phyloP scores from a whole-genome alignment of 2,888 invertebrate species.

The Stictocephala bisonia region DNA sequence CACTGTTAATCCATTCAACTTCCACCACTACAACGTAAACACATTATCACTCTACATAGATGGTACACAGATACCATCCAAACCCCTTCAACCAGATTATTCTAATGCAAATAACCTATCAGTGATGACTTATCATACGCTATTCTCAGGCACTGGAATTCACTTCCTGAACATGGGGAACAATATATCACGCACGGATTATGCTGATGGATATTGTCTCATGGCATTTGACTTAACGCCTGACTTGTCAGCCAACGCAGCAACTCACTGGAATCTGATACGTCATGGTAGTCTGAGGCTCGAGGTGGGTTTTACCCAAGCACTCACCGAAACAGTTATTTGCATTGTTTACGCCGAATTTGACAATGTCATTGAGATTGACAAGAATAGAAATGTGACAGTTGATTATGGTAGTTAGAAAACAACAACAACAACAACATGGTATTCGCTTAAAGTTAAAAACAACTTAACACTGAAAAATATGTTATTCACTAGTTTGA shows the following conservation, averaged over 20 bases:
- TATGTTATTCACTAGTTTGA: not conserved
- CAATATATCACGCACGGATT: constrained; percentile 40
- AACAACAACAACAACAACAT: too few species aligned
- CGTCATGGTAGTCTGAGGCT: not conserved
- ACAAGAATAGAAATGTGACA: constrained; percentile 53
- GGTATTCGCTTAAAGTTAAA: too few species aligned
- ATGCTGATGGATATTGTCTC: constrained; percentile 54
- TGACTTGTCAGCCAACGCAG: constrained; percentile 53
- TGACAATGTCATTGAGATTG: constrained; percentile 60
- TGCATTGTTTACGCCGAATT: constrained; percentile 59
- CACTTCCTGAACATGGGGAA: constrained; percentile 35
- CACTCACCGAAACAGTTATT: constrained; percentile 54
- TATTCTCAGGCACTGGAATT: constrained; percentile 50
- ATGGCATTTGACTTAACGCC: constrained; percentile 59
- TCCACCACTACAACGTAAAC: constrained; percentile 51
- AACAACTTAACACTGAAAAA: too few species aligned
- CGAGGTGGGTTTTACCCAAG: not conserved
- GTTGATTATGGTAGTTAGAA: constrained; percentile 51
- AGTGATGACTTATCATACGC: constrained; percentile 57
- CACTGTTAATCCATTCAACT: constrained; percentile 31
- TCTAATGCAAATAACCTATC: constrained; percentile 40
- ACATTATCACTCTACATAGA: constrained; percentile 54
- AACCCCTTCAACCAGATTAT: constrained; percentile 45
- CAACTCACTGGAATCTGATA: constrained; percentile 52
- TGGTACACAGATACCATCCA: constrained; percentile 51